These are phyloP conservation scores for Antheraea pernyi DNA, from an alignment of 1,140 invertebrate species.

Conservation along the genomic window DNA sequence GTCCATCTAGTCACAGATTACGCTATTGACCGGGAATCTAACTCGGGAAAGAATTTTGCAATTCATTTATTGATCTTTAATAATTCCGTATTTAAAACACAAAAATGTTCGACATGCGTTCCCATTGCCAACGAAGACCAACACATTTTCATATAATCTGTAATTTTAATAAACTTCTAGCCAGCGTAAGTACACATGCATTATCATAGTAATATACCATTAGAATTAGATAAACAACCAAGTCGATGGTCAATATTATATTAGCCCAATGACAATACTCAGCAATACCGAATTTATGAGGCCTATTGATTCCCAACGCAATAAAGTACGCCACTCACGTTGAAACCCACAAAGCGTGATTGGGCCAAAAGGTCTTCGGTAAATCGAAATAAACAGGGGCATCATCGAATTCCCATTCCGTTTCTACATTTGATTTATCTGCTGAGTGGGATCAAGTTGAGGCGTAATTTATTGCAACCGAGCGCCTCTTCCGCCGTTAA, in stretches of 20 bases:
- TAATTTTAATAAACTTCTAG: background rate
- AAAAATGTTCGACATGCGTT: too few species aligned
- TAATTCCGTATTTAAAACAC: too few species aligned
- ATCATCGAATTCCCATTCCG: constrained; percentile 57
- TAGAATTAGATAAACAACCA: background rate
- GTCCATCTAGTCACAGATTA: too few species aligned
- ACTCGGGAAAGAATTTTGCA: too few species aligned
- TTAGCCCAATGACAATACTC: constrained; percentile 6
- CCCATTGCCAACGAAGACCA: too few species aligned
- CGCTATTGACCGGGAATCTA: too few species aligned
- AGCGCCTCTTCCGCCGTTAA: constrained; percentile 47
- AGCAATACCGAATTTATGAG: constrained; percentile 13
- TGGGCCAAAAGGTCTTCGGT: constrained; percentile 27
- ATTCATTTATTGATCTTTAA: too few species aligned
- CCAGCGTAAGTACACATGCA: background rate
- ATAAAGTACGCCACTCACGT: constrained; percentile 33
- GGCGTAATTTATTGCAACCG: constrained; percentile 54
- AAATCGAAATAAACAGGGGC: constrained; percentile 51
- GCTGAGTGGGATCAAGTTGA: constrained; percentile 52
- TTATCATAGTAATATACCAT: background rate
- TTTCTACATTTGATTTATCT: constrained; percentile 66
- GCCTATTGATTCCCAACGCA: constrained; percentile 17
- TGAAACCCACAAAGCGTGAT: constrained; percentile 26
- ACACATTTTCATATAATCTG: background rate
- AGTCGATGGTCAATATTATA: background rate